These are phyloP conservation scores for Zosterops lateralis DNA, from an alignment of 2,113 vertebrate species.

Conservation along the genomic window DNA sequence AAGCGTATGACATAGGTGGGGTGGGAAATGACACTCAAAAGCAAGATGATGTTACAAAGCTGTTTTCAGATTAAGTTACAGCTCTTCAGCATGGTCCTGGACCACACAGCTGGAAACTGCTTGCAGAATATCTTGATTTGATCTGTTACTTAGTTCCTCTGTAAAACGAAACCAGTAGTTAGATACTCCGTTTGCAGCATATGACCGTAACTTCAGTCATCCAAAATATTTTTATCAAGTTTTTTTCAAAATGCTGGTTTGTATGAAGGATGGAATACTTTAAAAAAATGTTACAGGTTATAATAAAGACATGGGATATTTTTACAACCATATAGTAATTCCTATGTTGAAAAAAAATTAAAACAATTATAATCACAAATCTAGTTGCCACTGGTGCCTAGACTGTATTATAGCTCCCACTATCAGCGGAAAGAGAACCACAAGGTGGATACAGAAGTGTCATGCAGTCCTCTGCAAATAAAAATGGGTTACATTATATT, in stretches of 20 bases:
- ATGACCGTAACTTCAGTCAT: not conserved
- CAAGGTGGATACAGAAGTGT: not conserved
- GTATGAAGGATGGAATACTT: not conserved
- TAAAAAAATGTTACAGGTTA: not conserved
- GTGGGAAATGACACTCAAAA: not conserved
- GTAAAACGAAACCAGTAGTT: constrained; percentile 31
- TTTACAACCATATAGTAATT: not conserved
- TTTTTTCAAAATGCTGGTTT: constrained; percentile 4
- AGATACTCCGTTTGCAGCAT: not conserved
- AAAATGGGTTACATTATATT: not conserved
- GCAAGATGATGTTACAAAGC: not conserved
- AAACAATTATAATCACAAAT: not conserved
- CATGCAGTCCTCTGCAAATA: not conserved
- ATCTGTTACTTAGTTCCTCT: constrained; percentile 25
- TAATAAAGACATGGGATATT: not conserved
- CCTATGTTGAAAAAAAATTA: not conserved
- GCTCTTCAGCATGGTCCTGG: not conserved
- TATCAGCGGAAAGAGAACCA: not conserved
- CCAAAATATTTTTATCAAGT: not conserved
- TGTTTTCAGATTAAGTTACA: not conserved
- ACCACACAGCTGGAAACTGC: not conserved
- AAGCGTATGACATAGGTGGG: not conserved
- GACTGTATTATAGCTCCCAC: not conserved
- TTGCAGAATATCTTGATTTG: not conserved
- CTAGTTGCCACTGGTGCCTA: not conserved